phyloP scores from a whole-genome alignment of 2,113 vertebrate genomes.

The Lipophrys pholis region DNA sequence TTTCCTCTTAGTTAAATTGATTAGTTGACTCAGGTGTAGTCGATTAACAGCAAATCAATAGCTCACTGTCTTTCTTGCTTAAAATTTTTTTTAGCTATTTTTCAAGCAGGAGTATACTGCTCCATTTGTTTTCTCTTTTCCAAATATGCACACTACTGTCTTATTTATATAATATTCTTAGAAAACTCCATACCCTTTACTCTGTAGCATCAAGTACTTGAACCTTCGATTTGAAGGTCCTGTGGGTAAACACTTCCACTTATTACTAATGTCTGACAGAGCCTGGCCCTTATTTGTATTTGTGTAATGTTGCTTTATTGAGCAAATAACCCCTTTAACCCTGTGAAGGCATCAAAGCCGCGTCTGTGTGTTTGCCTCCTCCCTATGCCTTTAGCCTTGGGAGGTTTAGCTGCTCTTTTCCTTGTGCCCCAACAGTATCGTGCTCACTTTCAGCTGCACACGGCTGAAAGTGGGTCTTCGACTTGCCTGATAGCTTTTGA shows the following conservation, averaged over 20 bases:
- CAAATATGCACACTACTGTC: no score
- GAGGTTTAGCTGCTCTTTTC: conserved; percentile 61
- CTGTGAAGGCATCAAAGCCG: conserved; percentile 38
- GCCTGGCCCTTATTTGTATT: conserved; percentile 23
- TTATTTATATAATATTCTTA: no score
- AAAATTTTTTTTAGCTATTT: not conserved
- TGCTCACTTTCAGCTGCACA: conserved; percentile 58
- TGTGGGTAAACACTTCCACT: not conserved
- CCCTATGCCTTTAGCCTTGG: conserved; percentile 30
- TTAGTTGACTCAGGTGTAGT: not conserved
- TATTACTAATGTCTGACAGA: conserved; percentile 16
- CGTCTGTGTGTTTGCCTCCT: conserved; percentile 16
- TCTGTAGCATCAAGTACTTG: no score
- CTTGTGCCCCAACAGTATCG: conserved; percentile 38
- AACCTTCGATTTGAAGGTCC: no score
- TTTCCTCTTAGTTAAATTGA: not conserved
- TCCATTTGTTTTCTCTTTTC: not conserved
- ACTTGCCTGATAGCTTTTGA: conserved; percentile 78
- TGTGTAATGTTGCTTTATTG: conserved; percentile 22
- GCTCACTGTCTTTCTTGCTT: not conserved
- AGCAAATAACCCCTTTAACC: conserved; percentile 29
- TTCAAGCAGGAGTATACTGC: not conserved
- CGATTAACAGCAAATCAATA: not conserved
- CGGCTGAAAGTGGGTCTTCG: conserved; percentile 73
- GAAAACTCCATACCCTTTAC: no score